A percentile compares a stretch with the other conserved stretches of the same genome.
Evolutionary conservation across 2,888 invertebrate species (phyloP).

Genomic region (Leucoma salicis): DNA sequence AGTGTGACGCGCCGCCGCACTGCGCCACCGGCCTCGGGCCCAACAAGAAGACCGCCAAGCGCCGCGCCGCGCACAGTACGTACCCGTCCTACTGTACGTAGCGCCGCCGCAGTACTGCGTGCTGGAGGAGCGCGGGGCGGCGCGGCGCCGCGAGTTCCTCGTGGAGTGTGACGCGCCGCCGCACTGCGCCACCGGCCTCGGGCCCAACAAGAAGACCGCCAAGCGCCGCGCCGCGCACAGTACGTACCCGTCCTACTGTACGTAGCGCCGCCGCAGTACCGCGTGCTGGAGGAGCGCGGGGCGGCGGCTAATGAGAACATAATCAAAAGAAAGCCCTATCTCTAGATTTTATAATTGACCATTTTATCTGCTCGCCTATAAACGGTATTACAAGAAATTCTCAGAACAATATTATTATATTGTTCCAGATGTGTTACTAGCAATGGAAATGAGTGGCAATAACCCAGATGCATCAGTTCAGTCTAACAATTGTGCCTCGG

Average conservation of each 20-base stretch:
- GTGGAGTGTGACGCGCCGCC: too few species aligned
- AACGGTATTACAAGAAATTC: too few species aligned
- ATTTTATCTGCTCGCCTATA: too few species aligned
- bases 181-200: too few species aligned
- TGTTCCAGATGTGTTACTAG: constrained; percentile 64
- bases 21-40: constrained; percentile 91
- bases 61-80: constrained; percentile 91
- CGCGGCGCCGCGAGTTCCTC: too few species aligned
- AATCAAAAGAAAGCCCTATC: too few species aligned
- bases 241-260: constrained; percentile 96
- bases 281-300: constrained; percentile 91
- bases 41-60: constrained; percentile 97
- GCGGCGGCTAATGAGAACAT: too few species aligned
- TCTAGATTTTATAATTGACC: too few species aligned
- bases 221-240: constrained; percentile 96
- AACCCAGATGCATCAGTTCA: constrained; percentile 29
- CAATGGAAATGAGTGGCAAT: constrained; percentile 61
- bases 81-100: too few species aligned
- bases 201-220: constrained; percentile 94
- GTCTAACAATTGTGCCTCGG: constrained; percentile 19
- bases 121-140: too few species aligned
- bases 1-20: constrained; percentile 43
- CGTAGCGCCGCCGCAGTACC: constrained; percentile 96
- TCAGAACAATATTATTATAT: not conserved
- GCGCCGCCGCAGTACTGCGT: too few species aligned